phyloP scores from a whole-genome alignment of 2,888 invertebrate species.

The Ceraclea dissimilis region DNA sequence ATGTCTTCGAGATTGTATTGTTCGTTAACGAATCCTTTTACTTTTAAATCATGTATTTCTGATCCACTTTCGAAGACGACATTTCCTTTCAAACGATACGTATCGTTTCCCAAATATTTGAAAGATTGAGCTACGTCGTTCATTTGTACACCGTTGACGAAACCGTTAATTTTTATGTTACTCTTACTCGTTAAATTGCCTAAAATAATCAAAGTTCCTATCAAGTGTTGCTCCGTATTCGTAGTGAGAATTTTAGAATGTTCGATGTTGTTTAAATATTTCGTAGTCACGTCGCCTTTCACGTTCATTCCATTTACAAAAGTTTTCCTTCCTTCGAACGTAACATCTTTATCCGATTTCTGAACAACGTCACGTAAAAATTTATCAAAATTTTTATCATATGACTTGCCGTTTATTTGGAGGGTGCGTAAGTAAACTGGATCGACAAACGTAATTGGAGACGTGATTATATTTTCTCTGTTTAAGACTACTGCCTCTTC shows the following conservation, averaged over 20 bases:
- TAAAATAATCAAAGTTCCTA: conserved; percentile 30
- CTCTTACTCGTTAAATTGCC: conserved; percentile 31
- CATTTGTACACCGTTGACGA: conserved; percentile 13
- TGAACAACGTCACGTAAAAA: conserved; percentile 38
- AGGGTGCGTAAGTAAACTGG: conserved; percentile 29
- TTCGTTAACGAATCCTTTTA: conserved; percentile 28
- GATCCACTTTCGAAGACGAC: conserved; percentile 26
- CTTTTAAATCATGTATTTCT: conserved; percentile 24
- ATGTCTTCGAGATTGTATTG: conserved; percentile 24
- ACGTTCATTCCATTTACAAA: conserved; percentile 35
- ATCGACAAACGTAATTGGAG: conserved; percentile 30
- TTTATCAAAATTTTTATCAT: conserved; percentile 34
- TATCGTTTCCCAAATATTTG: conserved; percentile 14
- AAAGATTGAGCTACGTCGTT: conserved; percentile 8
- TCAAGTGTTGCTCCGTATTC: conserved; percentile 30
- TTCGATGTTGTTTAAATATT: conserved; percentile 36
- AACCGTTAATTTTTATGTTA: conserved; percentile 11
- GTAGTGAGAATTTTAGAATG: conserved; percentile 37
- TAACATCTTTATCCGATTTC: conserved; percentile 32
- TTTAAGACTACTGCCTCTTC: conserved; percentile 37
- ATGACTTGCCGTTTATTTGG: conserved; percentile 32
- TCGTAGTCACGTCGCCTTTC: conserved; percentile 30
- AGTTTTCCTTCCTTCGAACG: conserved; percentile 30
- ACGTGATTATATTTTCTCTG: conserved; percentile 33
- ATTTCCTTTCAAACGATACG: conserved; percentile 29